These are phyloP conservation scores for Brachionus angularis DNA, from an alignment of 1,140 invertebrate species.

Conservation along the genomic window DNA sequence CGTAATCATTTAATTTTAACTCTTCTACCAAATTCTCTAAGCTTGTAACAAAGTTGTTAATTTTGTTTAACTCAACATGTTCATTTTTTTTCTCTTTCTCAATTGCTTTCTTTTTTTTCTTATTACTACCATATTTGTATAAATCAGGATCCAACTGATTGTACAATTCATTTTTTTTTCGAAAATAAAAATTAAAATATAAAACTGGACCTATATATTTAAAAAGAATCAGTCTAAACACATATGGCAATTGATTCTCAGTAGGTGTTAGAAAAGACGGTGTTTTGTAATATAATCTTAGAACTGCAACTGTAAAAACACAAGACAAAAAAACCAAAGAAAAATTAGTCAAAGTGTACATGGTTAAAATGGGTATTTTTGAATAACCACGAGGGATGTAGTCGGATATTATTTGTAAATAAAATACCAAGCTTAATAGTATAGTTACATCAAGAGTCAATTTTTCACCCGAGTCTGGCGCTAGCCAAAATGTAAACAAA, in stretches of 20 bases:
- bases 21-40: not conserved
- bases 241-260: conserved; percentile 13
- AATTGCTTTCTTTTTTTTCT: not conserved
- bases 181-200: conserved; percentile 18
- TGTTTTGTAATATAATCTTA: conserved; percentile 30
- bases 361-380: conserved; percentile 32
- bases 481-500: conserved; percentile 35
- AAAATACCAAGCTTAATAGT: conserved; percentile 19
- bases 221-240: conserved; percentile 11
- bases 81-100: not conserved
- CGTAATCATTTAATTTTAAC: not conserved
- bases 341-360: conserved; percentile 39
- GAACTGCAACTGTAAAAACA: conserved; percentile 33
- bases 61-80: not conserved
- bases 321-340: conserved; percentile 39
- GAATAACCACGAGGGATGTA: conserved; percentile 31
- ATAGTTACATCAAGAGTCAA: conserved; percentile 39
- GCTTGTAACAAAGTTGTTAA: not conserved
- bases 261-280: conserved; percentile 1
- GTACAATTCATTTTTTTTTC: conserved; percentile 5
- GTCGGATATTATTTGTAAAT: conserved; percentile 40
- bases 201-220: conserved; percentile 20
- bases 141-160: not conserved
- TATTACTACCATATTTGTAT: not conserved
- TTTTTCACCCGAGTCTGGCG: conserved; percentile 42